Base-by-base conservation (phyloP, 2,888 invertebrate genomes). In the Pyrgus malvae region DNA sequence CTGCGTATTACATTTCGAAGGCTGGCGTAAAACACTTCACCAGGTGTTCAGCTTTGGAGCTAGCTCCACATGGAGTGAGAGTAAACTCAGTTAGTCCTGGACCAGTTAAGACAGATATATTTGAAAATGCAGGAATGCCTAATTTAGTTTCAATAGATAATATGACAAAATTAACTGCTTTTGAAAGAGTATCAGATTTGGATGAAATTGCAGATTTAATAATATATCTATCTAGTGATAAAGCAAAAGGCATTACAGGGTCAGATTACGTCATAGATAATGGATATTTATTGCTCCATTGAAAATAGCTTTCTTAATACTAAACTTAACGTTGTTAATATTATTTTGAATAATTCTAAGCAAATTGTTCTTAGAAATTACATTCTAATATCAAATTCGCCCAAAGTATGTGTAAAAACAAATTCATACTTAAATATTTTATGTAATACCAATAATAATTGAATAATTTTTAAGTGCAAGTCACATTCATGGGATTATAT, bases 61-160 rank as follows among this genome's bases (percentile, higher is more conserved):
- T 93, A 14, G 92, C 91, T 56, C 57, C 74, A 0, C 81, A 86
- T 67, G 84, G 72, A 6, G 92, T 94, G 0, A 80, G 94, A 48
- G 94, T 94, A 0, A 95, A 95, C 73, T 84, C 91, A 44, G 92
- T 95, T 0, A 93, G 93, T 68, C 95, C 95, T 21, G 95, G 95
- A 17, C 94, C 95, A 0, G 91, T 93, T 0, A 93, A 14, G 5
- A 68, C 69, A 1, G 69, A 69, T 48, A 58, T 72, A 16, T 27
- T 63, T 3, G 55, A 57, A 2, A 90, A 91, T 9, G 27, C 48
- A 11, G 37, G 37, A 23, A 23, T 6, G 23, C 6, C 8, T 8
- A n/a, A n/a, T n/a, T n/a, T n/a, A n/a, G n/a, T n/a, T n/a, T n/a
- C n/a, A n/a, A n/a, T n/a, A n/a, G n/a, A n/a, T n/a, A n/a, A n/a